A percentile compares a stretch with the other conserved stretches of the same genome.
phyloP scores from a whole-genome alignment of 2,113 vertebrate genomes.

The Rhinogobius similis region DNA sequence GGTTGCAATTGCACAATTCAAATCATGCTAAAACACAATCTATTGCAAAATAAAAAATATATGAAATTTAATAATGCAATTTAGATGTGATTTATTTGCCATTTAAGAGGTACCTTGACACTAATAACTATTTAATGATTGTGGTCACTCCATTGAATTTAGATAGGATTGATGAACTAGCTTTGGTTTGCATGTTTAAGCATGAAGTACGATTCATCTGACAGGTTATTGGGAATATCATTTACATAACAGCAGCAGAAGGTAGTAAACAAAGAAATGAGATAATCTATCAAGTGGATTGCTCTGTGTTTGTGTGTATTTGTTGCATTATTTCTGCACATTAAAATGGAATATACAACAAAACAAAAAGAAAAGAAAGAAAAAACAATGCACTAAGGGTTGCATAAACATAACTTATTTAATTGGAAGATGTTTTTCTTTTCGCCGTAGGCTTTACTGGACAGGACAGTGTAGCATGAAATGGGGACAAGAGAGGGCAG shows the following conservation, averaged over 20 bases:
- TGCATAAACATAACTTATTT: no score
- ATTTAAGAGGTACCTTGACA: conserved; percentile 28
- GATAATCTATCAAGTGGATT: conserved; percentile 23
- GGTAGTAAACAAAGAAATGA: background rate
- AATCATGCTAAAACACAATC: background rate
- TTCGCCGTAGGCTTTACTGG: no score
- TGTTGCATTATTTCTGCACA: background rate
- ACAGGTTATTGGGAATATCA: conserved; percentile 47
- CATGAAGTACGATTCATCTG: conserved; percentile 29
- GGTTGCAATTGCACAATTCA: conserved; percentile 1
- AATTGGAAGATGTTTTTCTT: no score
- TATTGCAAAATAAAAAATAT: conserved; percentile 12
- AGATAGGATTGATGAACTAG: conserved; percentile 21
- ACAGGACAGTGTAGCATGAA: no score
- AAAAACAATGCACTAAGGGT: background rate
- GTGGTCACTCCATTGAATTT: conserved; percentile 38
- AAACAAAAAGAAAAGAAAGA: background rate
- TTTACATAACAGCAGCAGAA: conserved; percentile 10
- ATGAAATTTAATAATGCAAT: conserved; percentile 32
- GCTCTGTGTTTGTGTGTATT: background rate
- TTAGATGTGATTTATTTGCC: conserved; percentile 45
- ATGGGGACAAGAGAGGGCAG: no score
- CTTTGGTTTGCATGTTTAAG: conserved; percentile 29
- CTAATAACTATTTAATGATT: conserved; percentile 53
- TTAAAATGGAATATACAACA: background rate